phyloP scores from a whole-genome alignment of 1,140 invertebrate species.

The Leptinotarsa undecemlineata region DNA sequence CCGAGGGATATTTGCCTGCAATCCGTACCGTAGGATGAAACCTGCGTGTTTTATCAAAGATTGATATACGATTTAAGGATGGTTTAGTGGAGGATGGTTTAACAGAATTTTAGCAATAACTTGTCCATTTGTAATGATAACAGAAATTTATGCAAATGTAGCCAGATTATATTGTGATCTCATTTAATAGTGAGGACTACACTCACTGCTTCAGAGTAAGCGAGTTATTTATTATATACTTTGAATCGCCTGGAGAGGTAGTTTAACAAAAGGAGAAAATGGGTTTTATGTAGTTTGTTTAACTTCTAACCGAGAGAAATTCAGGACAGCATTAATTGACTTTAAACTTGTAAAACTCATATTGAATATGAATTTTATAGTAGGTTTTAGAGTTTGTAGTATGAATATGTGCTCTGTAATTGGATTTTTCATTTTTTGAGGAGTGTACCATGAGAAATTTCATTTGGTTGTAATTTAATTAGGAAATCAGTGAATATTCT shows the following conservation, averaged over 20 bases:
- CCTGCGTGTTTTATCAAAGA: conserved; percentile 27
- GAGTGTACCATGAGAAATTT: no score
- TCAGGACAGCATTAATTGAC: no score
- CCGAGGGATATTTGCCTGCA: conserved; percentile 35
- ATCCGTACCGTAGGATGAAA: conserved; percentile 41
- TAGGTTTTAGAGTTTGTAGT: no score
- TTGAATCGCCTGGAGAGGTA: no score
- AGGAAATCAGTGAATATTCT: no score
- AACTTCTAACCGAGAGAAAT: no score
- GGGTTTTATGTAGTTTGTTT: no score
- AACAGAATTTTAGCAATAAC: conserved; percentile 19
- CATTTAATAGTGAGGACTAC: neutral
- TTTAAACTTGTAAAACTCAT: neutral
- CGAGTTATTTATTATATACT: neutral
- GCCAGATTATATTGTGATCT: neutral
- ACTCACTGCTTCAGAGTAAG: neutral
- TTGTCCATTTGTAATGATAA: conserved; percentile 15
- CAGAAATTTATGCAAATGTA: conserved; percentile 10
- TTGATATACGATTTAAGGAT: neutral
- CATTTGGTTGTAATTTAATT: no score
- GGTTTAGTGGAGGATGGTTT: conserved; percentile 19
- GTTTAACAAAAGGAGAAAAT: no score
- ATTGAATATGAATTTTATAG: neutral
- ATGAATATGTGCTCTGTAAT: no score
- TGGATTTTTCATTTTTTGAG: no score